Evolutionary conservation across 2,113 vertebrate genomes (phyloP), one percentile per base, ranked within the genome.

Genomic region (Eubucco bourcierii): DNA sequence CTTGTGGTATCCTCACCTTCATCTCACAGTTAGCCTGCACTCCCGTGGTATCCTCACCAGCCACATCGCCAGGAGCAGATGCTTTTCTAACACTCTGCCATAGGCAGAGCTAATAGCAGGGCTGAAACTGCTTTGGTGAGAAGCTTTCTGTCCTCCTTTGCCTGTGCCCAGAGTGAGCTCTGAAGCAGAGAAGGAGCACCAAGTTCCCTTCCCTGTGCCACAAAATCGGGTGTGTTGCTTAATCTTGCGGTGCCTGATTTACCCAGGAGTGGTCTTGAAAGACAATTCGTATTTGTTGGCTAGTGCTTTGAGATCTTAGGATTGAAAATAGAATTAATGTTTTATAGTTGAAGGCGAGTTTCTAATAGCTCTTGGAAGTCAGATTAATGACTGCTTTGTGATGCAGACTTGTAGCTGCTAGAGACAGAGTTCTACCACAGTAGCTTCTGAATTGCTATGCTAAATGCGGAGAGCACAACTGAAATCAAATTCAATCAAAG

Each of bases 1-100:
- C 53, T 16, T 1, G 6, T 55, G 0, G 4, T 47, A 9, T 25
- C 29, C 33, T 44, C 63, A 60, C 12, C 44, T n/a, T 25, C 4
- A 21, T 52, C 24, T 76, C 46, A 3, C 3, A 39, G 31, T 10
- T 33, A 17, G 20, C 13, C 66, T 20, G 23, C 7, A 2, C 4
- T 68, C 53, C 19, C 2, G 6, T 55, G 0, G 4, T 47, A 9
- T 25, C 29, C 33, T 44, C 63, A 60, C 12, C 44, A 75, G 24
- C 12, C 39, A 3, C 18, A 28, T 5, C 3, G 1, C 55, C 34
- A 27, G 0, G 3, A 68, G 60, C 4, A 19, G 58, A 20, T 13
- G n/a, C 7, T 63, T 79, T 84, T 70, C 15, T 14, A 68, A 75
- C 21, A 14, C 21, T 75, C 24, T 90, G 41, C 41, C 2, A 1